A percentile compares a stretch with the other conserved stretches of the same genome.
Evolutionary conservation across 2,797 vertebrate genomes (phyloP).

Genomic region (Tenualosa ilisha): DNA sequence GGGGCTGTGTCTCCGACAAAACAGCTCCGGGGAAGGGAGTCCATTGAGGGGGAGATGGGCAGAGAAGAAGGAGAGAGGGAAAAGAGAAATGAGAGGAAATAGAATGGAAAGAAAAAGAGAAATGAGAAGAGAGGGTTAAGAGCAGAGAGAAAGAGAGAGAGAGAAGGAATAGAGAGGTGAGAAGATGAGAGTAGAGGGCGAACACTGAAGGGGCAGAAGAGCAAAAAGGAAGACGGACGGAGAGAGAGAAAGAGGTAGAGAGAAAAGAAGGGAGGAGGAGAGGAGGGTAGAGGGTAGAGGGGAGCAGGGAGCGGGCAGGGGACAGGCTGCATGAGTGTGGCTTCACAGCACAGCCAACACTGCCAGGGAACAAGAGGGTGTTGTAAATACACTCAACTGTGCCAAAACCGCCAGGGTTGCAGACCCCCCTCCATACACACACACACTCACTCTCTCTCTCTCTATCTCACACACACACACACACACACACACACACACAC

Average conservation of each 20-base stretch:
- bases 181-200: not conserved
- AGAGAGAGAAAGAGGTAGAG: not conserved
- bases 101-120: not conserved
- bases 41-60: not conserved
- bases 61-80: not conserved
- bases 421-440: not conserved
- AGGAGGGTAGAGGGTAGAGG: not conserved
- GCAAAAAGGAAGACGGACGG: not conserved
- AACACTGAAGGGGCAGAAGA: not conserved
- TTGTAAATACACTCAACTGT: not conserved
- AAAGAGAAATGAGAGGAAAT: not conserved
- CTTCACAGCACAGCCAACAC: constrained; percentile 4
- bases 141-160: constrained; percentile 13
- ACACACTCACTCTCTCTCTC: not conserved
- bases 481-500: constrained; percentile 1
- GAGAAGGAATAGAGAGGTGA: not conserved
- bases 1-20: constrained; percentile 48
- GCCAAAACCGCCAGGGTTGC: constrained; percentile 3
- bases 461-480: not conserved
- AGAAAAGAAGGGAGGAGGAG: not conserved
- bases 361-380: constrained; percentile 22
- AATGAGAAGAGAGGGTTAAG: not conserved
- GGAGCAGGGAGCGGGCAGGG: constrained; percentile 31
- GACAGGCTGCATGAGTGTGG: constrained; percentile 8
- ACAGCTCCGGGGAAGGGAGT: constrained; percentile 45